These are phyloP conservation scores for Momotus momota DNA, from an alignment of 2,797 vertebrate genomes.

Conservation along the genomic window DNA sequence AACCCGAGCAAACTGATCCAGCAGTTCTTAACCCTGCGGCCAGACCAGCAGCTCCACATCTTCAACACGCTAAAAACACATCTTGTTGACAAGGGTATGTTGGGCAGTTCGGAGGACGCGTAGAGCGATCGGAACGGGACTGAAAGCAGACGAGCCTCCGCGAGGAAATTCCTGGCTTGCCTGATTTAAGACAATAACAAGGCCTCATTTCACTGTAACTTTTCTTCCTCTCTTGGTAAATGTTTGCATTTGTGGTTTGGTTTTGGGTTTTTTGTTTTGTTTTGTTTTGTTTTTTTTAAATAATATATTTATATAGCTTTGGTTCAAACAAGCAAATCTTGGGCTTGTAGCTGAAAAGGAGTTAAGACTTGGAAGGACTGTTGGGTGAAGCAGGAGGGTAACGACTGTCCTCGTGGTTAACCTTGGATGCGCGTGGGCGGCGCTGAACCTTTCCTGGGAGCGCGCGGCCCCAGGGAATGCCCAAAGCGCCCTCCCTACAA, in stretches of 20 bases:
- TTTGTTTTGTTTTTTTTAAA: background rate
- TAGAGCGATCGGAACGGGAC: conserved; percentile 62
- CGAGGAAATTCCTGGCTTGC: conserved; percentile 17
- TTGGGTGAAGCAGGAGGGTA: background rate
- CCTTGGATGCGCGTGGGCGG: background rate
- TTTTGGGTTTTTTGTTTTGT: background rate
- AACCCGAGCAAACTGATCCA: conserved; percentile 96
- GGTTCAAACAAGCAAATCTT: conserved; percentile 48
- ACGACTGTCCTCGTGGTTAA: background rate
- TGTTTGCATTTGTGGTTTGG: conserved; percentile 62
- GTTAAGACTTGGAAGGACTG: background rate
- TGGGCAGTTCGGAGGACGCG: conserved; percentile 80
- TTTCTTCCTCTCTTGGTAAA: conserved; percentile 58
- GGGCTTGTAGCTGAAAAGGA: conserved; percentile 54
- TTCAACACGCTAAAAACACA: conserved; percentile 94
- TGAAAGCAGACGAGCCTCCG: conserved; percentile 27
- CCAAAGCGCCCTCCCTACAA: accelerated
- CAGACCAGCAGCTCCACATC: conserved; percentile 95
- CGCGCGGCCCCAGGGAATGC: background rate
- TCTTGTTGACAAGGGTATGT: conserved; percentile 89
- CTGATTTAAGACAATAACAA: conserved; percentile 55
- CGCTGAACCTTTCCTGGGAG: background rate
- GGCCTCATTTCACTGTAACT: conserved; percentile 75
- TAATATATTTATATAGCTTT: conserved; percentile 67
- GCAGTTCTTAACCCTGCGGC: conserved; percentile 93